Conservation (phyloP, 2,797 vertebrate genomes). For the Peromyscus attwateri region DNA sequence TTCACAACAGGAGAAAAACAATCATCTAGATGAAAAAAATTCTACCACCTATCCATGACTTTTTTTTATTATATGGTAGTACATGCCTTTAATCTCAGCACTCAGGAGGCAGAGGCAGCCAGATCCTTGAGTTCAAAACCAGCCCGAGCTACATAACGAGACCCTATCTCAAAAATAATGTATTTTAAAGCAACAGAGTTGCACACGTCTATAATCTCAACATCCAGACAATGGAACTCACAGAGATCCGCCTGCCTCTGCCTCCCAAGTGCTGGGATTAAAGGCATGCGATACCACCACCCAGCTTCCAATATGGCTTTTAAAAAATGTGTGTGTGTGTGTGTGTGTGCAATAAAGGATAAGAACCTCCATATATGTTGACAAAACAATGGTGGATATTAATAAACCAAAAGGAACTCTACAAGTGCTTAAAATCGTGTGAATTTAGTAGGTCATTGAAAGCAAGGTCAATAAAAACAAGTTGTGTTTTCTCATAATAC, state of each 20-base stretch:
- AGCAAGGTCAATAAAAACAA: neutral
- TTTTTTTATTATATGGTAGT: neutral
- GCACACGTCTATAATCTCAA: neutral
- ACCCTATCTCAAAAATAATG: neutral
- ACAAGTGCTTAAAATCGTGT: conserved; percentile 24
- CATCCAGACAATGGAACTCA: neutral
- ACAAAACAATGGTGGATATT: neutral
- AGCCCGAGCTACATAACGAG: neutral
- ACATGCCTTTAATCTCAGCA: neutral
- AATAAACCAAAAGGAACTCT: conserved; percentile 8
- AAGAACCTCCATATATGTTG: neutral
- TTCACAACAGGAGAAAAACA: neutral
- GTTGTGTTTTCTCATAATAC: neutral
- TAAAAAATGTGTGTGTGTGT: neutral
- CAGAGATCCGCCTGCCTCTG: too few relatives aligned
- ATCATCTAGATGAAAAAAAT: neutral
- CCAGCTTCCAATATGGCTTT: neutral
- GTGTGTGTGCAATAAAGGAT: neutral
- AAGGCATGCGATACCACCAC: too few relatives aligned
- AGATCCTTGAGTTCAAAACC: neutral
- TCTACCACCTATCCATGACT: neutral
- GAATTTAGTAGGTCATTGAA: conserved; percentile 38
- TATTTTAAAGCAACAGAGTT: neutral
- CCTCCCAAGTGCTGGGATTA: too few relatives aligned
- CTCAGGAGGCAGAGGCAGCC: neutral